Evolutionary conservation across 2,113 vertebrate genomes (phyloP), one percentile per base, ranked within the genome.

Genomic region (Naja naja): DNA sequence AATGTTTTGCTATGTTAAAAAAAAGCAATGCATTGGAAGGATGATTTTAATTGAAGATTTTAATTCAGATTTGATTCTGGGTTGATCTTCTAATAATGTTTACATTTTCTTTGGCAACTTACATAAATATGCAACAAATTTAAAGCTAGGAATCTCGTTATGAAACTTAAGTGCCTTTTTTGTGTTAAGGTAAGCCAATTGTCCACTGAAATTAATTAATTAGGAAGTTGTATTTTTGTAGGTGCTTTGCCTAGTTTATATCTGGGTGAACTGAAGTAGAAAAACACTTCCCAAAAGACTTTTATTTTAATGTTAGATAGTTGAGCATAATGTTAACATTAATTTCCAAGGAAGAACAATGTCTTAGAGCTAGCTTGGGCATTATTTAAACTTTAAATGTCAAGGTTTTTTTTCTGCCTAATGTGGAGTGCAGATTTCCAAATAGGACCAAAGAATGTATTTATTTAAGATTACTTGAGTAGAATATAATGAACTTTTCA

Each of bases 351-450:
- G 34, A 93, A 96, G 96, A 88, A 95, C 91, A 96, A 95, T 86
- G 90, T 95, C 18, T 90, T 95, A 94, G 91, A 94, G 96, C 94
- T 89, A 94, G 89, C 92, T 91, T 96, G 49, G 55, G 95, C 39
- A 95, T 95, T 95, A 94, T 95, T 96, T 95, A 94, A 97, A 92
- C 94, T 95, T 96, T 96, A 97, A 97, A 96, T 96, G 92, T 96
- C 95, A 97, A 96, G 94, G 93, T 10, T 52, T 94, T 93, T 92
- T 89, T 92, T 92, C 43, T 95, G 94, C 89, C 56, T 94, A 95
- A 96, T 92, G 91, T 90, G 92, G 89, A 95, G 97, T 87, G 92
- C 86, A 95, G 91, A 95, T 93, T 95, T 22, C 91, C 95, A 97
- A 94, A 92, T 94, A 96, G 88, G 96, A 94, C 90, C 91, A 94